These are phyloP conservation scores for Hydractinia echinata DNA, from an alignment of 30 jellyfish, hydroid and myxozoan species.

Conservation along the genomic window DNA sequence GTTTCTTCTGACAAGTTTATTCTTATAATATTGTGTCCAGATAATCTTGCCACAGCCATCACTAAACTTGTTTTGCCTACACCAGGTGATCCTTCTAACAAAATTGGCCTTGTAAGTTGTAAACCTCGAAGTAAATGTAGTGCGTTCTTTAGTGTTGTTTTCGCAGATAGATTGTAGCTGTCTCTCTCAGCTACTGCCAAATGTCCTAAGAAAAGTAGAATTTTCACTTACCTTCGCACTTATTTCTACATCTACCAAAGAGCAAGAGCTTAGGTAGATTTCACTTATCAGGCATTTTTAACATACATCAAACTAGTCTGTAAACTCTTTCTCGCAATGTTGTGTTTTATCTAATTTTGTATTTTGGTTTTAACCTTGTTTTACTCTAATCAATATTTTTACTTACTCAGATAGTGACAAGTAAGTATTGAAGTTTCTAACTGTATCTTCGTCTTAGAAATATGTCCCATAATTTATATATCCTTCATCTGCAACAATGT, in stretches of 20 bases:
- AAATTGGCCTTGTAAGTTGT: constrained; percentile 83
- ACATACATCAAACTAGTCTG: no score
- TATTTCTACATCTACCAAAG: no score
- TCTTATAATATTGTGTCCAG: constrained; percentile 67
- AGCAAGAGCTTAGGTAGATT: no score
- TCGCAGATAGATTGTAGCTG: constrained; percentile 51
- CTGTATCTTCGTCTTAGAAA: not conserved
- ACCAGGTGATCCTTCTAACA: constrained; percentile 99
- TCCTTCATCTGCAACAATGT: not conserved
- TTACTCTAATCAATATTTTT: no score
- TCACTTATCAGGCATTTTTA: no score
- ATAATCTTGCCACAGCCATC: constrained; percentile 65
- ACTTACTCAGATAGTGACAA: no score
- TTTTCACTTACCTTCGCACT: no score
- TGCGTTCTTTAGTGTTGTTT: constrained; percentile 76
- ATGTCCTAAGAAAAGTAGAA: not conserved
- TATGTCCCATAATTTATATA: not conserved
- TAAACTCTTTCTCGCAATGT: no score
- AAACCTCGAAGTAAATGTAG: constrained; percentile 66
- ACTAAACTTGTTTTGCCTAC: constrained; percentile 95
- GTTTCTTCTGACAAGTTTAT: constrained; percentile 94
- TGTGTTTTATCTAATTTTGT: no score
- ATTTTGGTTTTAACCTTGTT: no score
- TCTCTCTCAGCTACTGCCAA: not conserved
- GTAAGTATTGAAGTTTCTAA: no score